These are phyloP conservation scores for Slavum lentiscoides DNA, from an alignment of 2,888 invertebrate genomes.

Conservation along the genomic window DNA sequence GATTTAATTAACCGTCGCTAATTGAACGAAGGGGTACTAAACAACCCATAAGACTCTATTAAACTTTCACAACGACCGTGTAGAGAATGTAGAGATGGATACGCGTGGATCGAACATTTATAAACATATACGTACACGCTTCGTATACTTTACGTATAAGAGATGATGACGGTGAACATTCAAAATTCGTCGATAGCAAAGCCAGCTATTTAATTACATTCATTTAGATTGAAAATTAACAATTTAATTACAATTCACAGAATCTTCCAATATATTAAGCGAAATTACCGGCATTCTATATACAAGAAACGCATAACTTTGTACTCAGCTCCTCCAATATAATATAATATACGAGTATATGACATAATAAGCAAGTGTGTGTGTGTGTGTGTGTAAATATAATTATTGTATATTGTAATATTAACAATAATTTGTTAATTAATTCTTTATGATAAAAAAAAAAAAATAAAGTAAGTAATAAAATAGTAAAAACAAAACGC, in stretches of 20 bases:
- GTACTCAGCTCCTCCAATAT: background rate
- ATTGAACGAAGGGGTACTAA: conserved; percentile 29
- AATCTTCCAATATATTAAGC: background rate
- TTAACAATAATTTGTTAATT: too few species aligned
- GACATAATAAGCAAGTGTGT: too few species aligned
- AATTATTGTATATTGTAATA: too few species aligned
- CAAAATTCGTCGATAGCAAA: conserved; percentile 19
- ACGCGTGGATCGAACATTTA: background rate
- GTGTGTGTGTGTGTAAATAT: too few species aligned
- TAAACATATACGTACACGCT: too few species aligned
- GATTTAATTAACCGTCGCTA: conserved; percentile 37
- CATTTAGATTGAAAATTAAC: conserved; percentile 33
- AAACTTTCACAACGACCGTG: conserved; percentile 37
- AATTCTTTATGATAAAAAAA: too few species aligned
- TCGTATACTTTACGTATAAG: background rate
- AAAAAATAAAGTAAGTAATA: too few species aligned
- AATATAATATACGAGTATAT: background rate
- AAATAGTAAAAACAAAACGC: too few species aligned
- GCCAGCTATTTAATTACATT: conserved; percentile 26
- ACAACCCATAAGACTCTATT: conserved; percentile 45
- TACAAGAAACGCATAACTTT: conserved; percentile 7
- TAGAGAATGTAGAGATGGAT: background rate
- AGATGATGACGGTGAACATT: conserved; percentile 3
- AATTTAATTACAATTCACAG: background rate
- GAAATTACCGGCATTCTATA: background rate